phyloP scores from a whole-genome alignment of 2,797 vertebrate species.

The Falco novaeseelandiae region DNA sequence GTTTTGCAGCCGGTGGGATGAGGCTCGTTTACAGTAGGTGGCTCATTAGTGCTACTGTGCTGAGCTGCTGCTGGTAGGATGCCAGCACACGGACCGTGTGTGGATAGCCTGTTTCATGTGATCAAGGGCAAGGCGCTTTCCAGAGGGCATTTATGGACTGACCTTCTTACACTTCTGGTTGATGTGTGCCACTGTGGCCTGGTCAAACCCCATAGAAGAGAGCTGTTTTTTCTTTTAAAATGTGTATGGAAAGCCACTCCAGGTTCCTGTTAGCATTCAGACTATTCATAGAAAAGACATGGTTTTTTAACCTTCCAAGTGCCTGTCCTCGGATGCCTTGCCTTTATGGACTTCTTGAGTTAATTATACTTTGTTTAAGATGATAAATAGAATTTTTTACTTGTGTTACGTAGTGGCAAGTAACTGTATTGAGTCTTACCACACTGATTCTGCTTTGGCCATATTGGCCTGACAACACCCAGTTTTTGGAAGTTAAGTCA shows the following conservation, averaged over 20 bases:
- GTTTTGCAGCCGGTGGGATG: not conserved
- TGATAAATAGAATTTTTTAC: not conserved
- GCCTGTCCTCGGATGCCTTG: not conserved
- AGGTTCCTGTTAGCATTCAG: not conserved
- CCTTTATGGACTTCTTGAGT: not conserved
- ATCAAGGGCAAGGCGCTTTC: not conserved
- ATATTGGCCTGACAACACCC: slow-evolving; percentile 25
- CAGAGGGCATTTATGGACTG: not conserved
- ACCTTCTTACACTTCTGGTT: not conserved
- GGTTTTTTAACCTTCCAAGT: not conserved
- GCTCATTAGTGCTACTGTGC: fast-evolving
- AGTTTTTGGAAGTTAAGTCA: not conserved
- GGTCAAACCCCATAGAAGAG: not conserved
- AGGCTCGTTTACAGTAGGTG: not conserved
- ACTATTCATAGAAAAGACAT: not conserved
- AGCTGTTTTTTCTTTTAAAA: not conserved
- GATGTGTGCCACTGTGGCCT: not conserved
- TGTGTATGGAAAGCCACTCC: not conserved
- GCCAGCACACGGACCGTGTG: not conserved
- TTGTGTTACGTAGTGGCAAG: not conserved
- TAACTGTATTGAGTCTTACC: not conserved
- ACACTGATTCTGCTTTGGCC: slow-evolving; percentile 5
- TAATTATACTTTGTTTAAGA: not conserved
- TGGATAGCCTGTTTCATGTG: not conserved
- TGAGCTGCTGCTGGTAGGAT: not conserved